A percentile compares a stretch with the other conserved stretches of the same genome.
Evolutionary conservation across 2,888 invertebrate genomes (phyloP).

Genomic region (Aleiodes alternator): DNA sequence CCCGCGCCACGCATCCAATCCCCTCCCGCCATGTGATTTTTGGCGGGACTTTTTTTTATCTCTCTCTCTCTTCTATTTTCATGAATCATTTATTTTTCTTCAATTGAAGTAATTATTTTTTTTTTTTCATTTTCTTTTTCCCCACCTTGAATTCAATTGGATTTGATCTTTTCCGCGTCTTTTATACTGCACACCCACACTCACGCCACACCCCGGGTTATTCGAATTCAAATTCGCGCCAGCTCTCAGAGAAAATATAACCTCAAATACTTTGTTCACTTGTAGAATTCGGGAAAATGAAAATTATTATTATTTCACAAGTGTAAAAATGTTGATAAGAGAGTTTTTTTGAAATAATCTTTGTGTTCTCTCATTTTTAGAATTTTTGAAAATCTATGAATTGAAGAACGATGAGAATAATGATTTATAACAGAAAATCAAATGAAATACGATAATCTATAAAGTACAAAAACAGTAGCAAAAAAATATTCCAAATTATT

Average conservation of each 20-base stretch:
- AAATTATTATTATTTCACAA: background rate
- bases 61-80: too few species aligned
- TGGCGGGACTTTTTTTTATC: slow-evolving; percentile 55
- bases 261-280: slow-evolving; percentile 61
- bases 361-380: too few species aligned
- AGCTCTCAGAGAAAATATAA: slow-evolving; percentile 66
- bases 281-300: background rate
- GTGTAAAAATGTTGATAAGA: too few species aligned
- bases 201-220: slow-evolving; percentile 66
- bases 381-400: too few species aligned
- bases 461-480: too few species aligned
- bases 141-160: background rate
- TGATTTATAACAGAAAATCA: too few species aligned
- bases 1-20: slow-evolving; percentile 61
- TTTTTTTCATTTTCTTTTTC: slow-evolving; percentile 4
- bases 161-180: slow-evolving; percentile 43
- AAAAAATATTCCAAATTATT: too few species aligned
- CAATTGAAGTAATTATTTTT: slow-evolving; percentile 6
- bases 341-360: too few species aligned
- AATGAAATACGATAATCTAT: too few species aligned
- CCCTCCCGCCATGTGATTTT: slow-evolving; percentile 57
- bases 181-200: slow-evolving; percentile 50
- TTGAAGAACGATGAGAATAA: too few species aligned
- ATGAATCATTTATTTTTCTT: background rate
- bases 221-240: slow-evolving; percentile 73